phyloP scores from a whole-genome alignment of 2,797 vertebrate genomes.

The Chelidonichthys spinosus region DNA sequence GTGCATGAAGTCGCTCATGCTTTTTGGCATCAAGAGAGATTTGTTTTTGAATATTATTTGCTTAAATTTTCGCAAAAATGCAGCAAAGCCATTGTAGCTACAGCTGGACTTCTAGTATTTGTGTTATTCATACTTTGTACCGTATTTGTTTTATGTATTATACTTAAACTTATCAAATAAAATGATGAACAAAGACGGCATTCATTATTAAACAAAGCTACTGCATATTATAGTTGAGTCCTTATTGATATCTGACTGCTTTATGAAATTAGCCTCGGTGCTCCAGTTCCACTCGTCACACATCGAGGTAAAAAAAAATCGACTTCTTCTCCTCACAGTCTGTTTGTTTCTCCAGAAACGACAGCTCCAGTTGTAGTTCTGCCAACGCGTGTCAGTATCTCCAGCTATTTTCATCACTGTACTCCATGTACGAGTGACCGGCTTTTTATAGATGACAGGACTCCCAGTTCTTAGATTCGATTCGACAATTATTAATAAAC shows the following conservation, averaged over 20 bases:
- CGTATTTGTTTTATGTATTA: constrained; percentile 65
- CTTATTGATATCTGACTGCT: constrained; percentile 12
- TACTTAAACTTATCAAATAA: constrained; percentile 55
- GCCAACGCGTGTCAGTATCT: background rate
- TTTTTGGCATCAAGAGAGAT: constrained; percentile 6
- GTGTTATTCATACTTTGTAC: constrained; percentile 43
- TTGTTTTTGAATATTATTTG: constrained; percentile 19
- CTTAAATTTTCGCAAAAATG: constrained; percentile 39
- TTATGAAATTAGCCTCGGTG: background rate
- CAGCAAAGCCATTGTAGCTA: constrained; percentile 44
- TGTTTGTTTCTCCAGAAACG: background rate
- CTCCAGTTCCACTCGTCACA: background rate
- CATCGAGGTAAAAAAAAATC: background rate
- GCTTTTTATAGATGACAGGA: constrained; percentile 8
- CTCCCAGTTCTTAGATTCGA: background rate
- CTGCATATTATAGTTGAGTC: constrained; percentile 13
- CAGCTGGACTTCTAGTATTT: constrained; percentile 41
- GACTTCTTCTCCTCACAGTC: background rate
- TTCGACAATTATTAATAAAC: background rate
- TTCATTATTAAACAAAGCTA: constrained; percentile 9
- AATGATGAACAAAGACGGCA: constrained; percentile 32
- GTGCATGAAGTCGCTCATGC: constrained; percentile 27
- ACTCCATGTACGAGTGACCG: constrained; percentile 6
- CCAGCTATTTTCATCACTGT: constrained; percentile 2
- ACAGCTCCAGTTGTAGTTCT: background rate